Base-by-base conservation (phyloP, 1,140 invertebrate genomes). In the Dufourea novaeangliae region DNA sequence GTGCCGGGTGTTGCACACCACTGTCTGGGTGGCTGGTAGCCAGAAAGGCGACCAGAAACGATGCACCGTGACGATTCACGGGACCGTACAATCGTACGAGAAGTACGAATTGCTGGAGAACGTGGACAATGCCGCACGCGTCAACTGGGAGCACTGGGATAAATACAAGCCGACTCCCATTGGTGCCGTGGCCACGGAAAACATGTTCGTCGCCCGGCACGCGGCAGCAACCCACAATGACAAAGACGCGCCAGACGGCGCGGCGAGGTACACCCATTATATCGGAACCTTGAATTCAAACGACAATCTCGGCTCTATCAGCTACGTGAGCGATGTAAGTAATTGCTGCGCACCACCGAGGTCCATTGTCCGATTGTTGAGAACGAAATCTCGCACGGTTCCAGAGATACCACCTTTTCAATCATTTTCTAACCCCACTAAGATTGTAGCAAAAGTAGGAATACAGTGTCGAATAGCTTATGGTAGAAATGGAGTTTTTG, bases 101-200 rank as follows among this genome's bases (percentile, higher is more conserved):
- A 90, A 93, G 39, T 97, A 96, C 87, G 96, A 97, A 85, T 93
- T 97, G 5, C 90, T 97, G 17, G 94, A 96, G 84, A 97, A 97
- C 89, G 94, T 95, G 64, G 96, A 97, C 78, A 94, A 95, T 66
- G 94, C 95, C n/a, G 95, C 95, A 1, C 93, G 95, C 52, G 92
- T 97, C 1, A 94, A 93, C 67, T 97, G 96, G 96, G 92, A 94
- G 10, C 87, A 92, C 12, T 97, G 96, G 95, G 91, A 94, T 74
- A 96, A 95, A 87, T 96, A 94, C 86, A 93, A 90, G 70, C 84
- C 93, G 4, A 92, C 92, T 37, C 88, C 93, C 1, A 92, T 93
- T 27, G 96, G 96, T 5, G 94, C 95, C n/a, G 95, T 97, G 11
- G 92, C 94, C 2, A 92, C 94, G 68, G 88, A 91, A 27, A 87